Evolutionary conservation across 1,140 invertebrate species (phyloP), one percentile per base, ranked within the genome.

Genomic region (Drosophila orosa): DNA sequence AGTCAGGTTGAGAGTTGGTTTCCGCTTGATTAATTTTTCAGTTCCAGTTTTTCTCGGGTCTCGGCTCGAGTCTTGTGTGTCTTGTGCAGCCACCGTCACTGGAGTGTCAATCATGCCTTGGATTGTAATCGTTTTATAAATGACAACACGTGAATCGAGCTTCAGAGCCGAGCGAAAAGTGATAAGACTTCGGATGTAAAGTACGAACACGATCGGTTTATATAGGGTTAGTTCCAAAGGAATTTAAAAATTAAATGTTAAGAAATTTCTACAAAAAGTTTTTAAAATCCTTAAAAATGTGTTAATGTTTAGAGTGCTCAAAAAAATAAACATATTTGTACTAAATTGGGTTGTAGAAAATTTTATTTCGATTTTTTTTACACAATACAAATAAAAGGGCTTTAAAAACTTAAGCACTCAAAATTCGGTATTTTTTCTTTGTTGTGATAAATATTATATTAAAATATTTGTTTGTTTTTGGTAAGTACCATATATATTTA

Each of bases 81-180:
- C 73, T 72, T 69, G 45, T 52, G 33, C 56, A 44, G 68, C 58
- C 62, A 60, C 62, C 78, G 66, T 35, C 52, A 69, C 45, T 89
- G 60, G 80, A 87, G 63, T 87, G 83, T 80, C 67, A 73, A 19
- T 87, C 66, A 61, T 60, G 68, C 45, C 56, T 24, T 39, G 58
- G 29, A 19, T 57, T 50, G 71, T 83, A 87, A 89, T 87, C 76
- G 57, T 75, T 87, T 87, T 89, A 87, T 87, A 87, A 89, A 78
- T 72, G 84, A 62, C 72, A 45, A 76, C 83, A 87, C 83, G 83
- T 87, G 83, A 87, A 71, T 78, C 55, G 24, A 25, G 37, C 29
- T n/a, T 0, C 9, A 25, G 25, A 55, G 33, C 47, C 63, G 35
- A 68, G 25, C 19, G n/a, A 40, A 27, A 29, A 58, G 58, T 76